Base-by-base conservation (phyloP, 2,113 vertebrate genomes). In the Erinaceus europaeus region DNA sequence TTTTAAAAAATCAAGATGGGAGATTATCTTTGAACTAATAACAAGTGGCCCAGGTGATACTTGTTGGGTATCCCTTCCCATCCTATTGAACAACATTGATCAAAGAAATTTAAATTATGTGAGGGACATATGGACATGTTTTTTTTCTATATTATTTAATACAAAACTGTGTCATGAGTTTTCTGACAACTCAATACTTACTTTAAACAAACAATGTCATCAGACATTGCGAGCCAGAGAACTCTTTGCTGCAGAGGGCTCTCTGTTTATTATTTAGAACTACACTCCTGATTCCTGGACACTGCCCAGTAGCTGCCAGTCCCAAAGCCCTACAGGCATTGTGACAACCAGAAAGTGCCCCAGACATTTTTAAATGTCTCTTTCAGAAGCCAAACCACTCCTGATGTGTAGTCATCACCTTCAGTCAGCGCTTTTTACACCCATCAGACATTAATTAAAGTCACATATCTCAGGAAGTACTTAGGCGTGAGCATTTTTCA, bases 1-100 rank as follows among this genome's bases (percentile, higher is more conserved):
- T 89, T 88, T 93, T 88, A 90, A 90, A 80, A 68, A 92, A 86
- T 78, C 78, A 79, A 36, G 50, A 82, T 5, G 38, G 11, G 73
- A 74, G 65, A 78, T 71, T 57, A 57, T 48, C 14, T 91, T 38
- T 55, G 55, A 91, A 84, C 69, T 69, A 81, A 36, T 17, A 42
- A 53, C 52, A 83, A 71, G 34, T 53, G 53, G 59, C n/a, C 34
- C 1, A 1, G 48, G 18, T 67, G 34, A 68, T 62, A 32, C 82
- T 59, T 57, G n/a, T 68, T 52, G 27, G 20, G 10, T 72, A 21
- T 76, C 9, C 36, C 27, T 73, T 27, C 53, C n/a, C 18, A 62
- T 20, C 21, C 4, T 1, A 13, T 29, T 52, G 9, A 18, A 9
- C 64, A 69, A 36, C 1, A 40, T 34, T 79, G 72, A 72, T 4